Evolutionary conservation across 23 tunicate species (phyloP).

Genomic region (Ciona savignyi): DNA sequence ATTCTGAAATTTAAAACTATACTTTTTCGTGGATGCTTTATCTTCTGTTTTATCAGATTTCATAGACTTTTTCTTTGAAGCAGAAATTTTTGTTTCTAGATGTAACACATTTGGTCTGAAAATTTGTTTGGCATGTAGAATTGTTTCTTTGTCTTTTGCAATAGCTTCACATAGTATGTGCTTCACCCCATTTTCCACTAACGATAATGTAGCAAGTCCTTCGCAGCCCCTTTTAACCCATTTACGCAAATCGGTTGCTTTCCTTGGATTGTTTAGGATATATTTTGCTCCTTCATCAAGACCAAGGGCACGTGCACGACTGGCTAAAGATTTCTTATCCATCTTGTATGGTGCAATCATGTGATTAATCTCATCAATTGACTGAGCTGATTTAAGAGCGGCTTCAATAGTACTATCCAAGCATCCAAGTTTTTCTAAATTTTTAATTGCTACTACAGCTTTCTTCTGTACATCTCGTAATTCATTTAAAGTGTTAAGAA

Average conservation of each 20-base stretch:
- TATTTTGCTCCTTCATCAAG: slow-evolving; percentile 43
- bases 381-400: slow-evolving; percentile 45
- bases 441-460: slow-evolving; percentile 38
- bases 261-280: slow-evolving; percentile 23
- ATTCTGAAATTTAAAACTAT: slow-evolving; percentile 49
- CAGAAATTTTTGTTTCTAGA: slow-evolving; percentile 20
- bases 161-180: slow-evolving; percentile 57
- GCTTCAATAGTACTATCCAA: slow-evolving; percentile 20
- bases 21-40: slow-evolving; percentile 15
- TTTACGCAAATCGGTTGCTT: slow-evolving; percentile 19
- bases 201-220: slow-evolving; percentile 42
- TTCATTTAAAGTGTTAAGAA: slow-evolving; percentile 37
- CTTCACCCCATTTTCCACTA: slow-evolving; percentile 68
- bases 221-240: slow-evolving; percentile 52
- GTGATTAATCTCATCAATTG: slow-evolving; percentile 69
- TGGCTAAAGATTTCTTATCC: slow-evolving; percentile 60
- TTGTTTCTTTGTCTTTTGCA: slow-evolving; percentile 48
- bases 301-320: slow-evolving; percentile 65
- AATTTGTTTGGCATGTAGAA: slow-evolving; percentile 33
- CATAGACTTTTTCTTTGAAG: slow-evolving; percentile 18
- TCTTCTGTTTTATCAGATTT: slow-evolving; percentile 3
- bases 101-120: slow-evolving; percentile 13
- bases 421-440: slow-evolving; percentile 60
- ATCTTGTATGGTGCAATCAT: slow-evolving; percentile 53
- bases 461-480: slow-evolving; percentile 75